phyloP scores from a whole-genome alignment of 2,797 vertebrate genomes.

The Urocyon cinereoargenteus region DNA sequence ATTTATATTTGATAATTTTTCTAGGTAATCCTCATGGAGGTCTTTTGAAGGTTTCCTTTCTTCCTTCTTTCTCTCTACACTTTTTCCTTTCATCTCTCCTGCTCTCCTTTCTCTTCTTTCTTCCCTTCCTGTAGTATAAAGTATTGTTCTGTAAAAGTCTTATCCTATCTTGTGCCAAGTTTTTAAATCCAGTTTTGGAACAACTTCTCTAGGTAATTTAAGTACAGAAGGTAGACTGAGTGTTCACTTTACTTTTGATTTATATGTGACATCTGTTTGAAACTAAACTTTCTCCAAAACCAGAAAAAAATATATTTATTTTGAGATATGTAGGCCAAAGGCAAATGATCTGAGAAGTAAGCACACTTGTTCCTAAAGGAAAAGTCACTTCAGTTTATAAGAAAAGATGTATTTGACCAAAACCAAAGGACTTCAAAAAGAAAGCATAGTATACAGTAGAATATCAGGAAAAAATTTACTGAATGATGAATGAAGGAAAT shows the following conservation, averaged over 20 bases:
- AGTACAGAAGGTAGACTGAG: slow-evolving; percentile 63
- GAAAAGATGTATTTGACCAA: slow-evolving; percentile 41
- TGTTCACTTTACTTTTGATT: slow-evolving; percentile 66
- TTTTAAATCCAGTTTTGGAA: slow-evolving; percentile 67
- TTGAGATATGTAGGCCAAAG: slow-evolving; percentile 64
- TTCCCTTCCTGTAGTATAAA: neutral
- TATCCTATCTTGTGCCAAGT: slow-evolving; percentile 37
- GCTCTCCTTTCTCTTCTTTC: neutral
- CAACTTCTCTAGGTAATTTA: slow-evolving; percentile 77
- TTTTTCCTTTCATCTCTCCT: neutral
- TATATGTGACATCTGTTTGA: slow-evolving; percentile 66
- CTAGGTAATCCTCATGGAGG: neutral
- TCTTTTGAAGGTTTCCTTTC: slow-evolving; percentile 56
- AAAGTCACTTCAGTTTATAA: slow-evolving; percentile 31
- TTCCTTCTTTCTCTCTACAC: neutral
- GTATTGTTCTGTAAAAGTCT: slow-evolving; percentile 14
- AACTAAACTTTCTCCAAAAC: slow-evolving; percentile 56
- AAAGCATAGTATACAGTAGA: neutral
- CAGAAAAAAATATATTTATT: slow-evolving; percentile 42
- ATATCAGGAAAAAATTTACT: slow-evolving; percentile 44
- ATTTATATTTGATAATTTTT: slow-evolving; percentile 62
- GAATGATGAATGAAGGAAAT: neutral
- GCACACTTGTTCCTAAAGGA: slow-evolving; percentile 30
- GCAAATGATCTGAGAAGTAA: slow-evolving; percentile 55
- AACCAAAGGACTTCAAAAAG: slow-evolving; percentile 43